Base-by-base conservation (phyloP, 2,113 vertebrate genomes). In the Monopterus albus region DNA sequence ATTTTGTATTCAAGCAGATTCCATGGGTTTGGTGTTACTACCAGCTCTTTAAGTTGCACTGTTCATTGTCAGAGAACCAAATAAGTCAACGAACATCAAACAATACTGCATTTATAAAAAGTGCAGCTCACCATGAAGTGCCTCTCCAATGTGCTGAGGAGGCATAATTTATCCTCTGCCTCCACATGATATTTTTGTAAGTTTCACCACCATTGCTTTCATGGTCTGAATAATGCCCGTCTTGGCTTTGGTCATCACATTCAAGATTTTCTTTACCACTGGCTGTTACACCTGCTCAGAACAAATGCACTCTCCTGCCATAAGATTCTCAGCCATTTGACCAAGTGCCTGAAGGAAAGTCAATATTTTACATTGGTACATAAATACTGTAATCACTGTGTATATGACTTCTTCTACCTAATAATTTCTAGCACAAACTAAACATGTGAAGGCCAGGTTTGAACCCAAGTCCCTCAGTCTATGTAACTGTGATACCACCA, bases 71-170 rank as follows among this genome's bases (percentile, higher is more conserved):
- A 14, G 1, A 26, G 2, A n/a, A n/a, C n/a, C n/a, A n/a, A 26
- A 15, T 11, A 13, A 8, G 11, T 15, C 4, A n/a, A 53, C 33
- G 4, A 36, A 25, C 20, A 28, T n/a, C n/a, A n/a, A n/a, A n/a
- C n/a, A n/a, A n/a, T n/a, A n/a, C n/a, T n/a, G n/a, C n/a, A n/a
- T 49, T 25, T 2, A 50, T 2, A 11, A 58, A 36, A 33, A 7
- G 17, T n/a, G 6, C n/a, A 29, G 28, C 66, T n/a, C 62, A 97
- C 98, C 95, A 95, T 96, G 59, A 99, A 95, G 67, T 96, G 92
- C 0, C 92, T 88, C 46, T 98, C 93, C 0, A 99, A 85, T 0
- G 92, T 94, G 49, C 92, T 93, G 1, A 99, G 96, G 66, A 96
- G 96, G 17, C 91, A 88, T 5, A 90, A 70, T 1, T 95, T 98